phyloP scores from a whole-genome alignment of 2,888 invertebrate genomes.

The Agonopterix heracliana region DNA sequence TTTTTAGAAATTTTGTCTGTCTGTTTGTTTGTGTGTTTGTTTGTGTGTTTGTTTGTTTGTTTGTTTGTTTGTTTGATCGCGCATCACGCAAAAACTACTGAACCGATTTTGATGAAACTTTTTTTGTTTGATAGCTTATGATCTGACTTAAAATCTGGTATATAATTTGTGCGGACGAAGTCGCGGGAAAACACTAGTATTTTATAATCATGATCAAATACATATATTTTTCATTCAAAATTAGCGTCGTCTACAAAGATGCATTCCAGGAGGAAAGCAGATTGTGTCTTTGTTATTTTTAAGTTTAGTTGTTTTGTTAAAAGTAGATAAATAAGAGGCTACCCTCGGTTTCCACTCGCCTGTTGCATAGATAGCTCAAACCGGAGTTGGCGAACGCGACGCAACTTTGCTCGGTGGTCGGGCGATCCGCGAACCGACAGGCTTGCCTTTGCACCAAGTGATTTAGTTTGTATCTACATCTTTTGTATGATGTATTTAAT shows the following conservation, averaged over 20 bases:
- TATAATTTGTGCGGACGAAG: too few species aligned
- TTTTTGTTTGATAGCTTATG: too few species aligned
- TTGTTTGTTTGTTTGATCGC: too few species aligned
- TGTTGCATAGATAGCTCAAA: conserved; percentile 53
- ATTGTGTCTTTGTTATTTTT: conserved; percentile 60
- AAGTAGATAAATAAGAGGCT: conserved; percentile 62
- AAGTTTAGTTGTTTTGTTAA: conserved; percentile 62
- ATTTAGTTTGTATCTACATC: conserved; percentile 75
- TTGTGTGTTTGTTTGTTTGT: too few species aligned
- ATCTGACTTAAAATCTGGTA: too few species aligned
- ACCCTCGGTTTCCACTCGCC: conserved; percentile 67
- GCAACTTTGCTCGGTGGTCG: conserved; percentile 20
- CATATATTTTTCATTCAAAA: conserved; percentile 57
- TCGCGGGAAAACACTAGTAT: too few species aligned
- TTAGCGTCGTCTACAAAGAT: conserved; percentile 58
- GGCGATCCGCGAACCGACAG: conserved; percentile 59
- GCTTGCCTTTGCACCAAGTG: conserved; percentile 77
- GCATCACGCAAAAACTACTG: too few species aligned
- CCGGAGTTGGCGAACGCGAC: conserved; percentile 20
- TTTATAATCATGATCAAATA: conserved; percentile 72
- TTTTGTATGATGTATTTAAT: conserved; percentile 76
- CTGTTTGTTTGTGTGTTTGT: too few species aligned
- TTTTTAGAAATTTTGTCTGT: too few species aligned
- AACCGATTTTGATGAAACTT: too few species aligned
- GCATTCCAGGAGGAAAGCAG: conserved; percentile 60